Evolutionary conservation across 1,140 invertebrate genomes (phyloP).

Genomic region (Notospermus geniculatus): DNA sequence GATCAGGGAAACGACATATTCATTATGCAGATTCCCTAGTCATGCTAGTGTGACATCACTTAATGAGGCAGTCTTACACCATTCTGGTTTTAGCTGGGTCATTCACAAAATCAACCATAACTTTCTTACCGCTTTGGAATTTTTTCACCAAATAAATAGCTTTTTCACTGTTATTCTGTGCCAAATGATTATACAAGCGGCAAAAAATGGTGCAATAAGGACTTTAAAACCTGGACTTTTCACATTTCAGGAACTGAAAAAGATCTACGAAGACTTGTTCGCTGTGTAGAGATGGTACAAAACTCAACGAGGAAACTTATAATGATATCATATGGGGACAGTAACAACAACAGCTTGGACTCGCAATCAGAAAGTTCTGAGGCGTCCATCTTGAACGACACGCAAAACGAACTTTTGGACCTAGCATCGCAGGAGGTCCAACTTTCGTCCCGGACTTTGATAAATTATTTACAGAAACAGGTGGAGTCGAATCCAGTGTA

Average conservation of each 20-base stretch:
- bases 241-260: slow-evolving; percentile 26
- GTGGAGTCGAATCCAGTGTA: slow-evolving; percentile 7
- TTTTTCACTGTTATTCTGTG: not conserved
- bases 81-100: too few relatives aligned
- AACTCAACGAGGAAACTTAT: slow-evolving; percentile 31
- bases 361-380: not conserved
- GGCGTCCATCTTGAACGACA: slow-evolving; percentile 30
- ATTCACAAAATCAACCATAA: too few relatives aligned
- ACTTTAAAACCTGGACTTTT: slow-evolving; percentile 5
- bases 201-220: too few relatives aligned
- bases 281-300: slow-evolving; percentile 38
- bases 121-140: too few relatives aligned
- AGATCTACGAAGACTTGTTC: slow-evolving; percentile 30
- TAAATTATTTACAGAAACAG: slow-evolving; percentile 26
- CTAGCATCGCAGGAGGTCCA: slow-evolving; percentile 32
- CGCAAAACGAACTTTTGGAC: slow-evolving; percentile 37
- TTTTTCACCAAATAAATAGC: too few relatives aligned
- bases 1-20: too few relatives aligned
- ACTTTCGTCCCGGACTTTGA: slow-evolving; percentile 23
- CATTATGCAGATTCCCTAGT: too few relatives aligned
- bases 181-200: too few relatives aligned
- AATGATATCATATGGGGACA: not conserved
- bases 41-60: too few relatives aligned
- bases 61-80: too few relatives aligned
- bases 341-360: slow-evolving; percentile 21